These are phyloP conservation scores for Microctonus hyperodae DNA, from an alignment of 2,888 invertebrate genomes.

Conservation along the genomic window DNA sequence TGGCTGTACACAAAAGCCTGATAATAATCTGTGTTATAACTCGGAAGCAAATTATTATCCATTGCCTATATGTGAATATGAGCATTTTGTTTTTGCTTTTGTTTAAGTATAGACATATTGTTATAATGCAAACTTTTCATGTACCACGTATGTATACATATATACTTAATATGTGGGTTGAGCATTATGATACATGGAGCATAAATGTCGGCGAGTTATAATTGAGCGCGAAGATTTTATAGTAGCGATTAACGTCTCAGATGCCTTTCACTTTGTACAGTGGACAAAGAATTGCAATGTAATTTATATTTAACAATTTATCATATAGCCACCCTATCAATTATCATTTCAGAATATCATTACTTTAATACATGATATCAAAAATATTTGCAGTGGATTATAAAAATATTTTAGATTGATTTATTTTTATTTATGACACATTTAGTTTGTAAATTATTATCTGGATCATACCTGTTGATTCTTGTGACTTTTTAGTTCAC, in stretches of 20 bases:
- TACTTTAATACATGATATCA: not conserved
- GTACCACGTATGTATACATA: conserved; percentile 5
- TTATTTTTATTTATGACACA: not conserved
- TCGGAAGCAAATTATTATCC: conserved; percentile 28
- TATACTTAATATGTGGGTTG: conserved; percentile 32
- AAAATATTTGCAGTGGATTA: not conserved
- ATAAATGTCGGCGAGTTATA: conserved; percentile 39
- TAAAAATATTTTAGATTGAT: not conserved
- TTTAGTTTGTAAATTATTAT: not conserved
- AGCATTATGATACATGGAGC: conserved; percentile 33
- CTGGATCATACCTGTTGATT: not conserved
- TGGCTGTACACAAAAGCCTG: conserved; percentile 20
- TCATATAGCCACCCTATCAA: not conserved
- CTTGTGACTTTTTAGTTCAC: not conserved
- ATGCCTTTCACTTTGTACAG: conserved; percentile 28
- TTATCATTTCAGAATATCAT: not conserved
- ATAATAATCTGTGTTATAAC: conserved; percentile 25
- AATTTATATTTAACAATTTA: not conserved
- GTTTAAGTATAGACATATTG: conserved; percentile 1
- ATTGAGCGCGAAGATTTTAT: conserved; percentile 41
- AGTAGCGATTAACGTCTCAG: conserved; percentile 28
- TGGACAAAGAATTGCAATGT: not conserved
- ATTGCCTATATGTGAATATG: conserved; percentile 1
- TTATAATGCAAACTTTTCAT: conserved; percentile 19
- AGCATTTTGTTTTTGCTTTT: conserved; percentile 4